These are phyloP conservation scores for Psephotus haematonotus DNA, from an alignment of 2,113 vertebrate species.

Conservation along the genomic window DNA sequence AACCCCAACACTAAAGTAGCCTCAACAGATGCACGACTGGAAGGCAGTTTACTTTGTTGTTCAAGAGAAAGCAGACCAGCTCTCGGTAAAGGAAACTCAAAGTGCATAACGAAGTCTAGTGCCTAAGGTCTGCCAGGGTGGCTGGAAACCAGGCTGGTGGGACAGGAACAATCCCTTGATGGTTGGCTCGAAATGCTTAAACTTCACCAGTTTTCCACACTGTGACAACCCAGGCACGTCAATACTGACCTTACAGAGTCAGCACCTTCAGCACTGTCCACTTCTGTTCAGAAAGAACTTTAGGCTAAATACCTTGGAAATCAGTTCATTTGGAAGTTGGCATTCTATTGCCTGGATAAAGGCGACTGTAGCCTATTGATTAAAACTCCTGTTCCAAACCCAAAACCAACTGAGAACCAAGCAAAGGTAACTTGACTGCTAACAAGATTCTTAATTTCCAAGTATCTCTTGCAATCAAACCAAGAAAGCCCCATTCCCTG, in stretches of 20 bases:
- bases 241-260: neutral
- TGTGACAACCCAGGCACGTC: neutral
- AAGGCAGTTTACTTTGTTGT: neutral
- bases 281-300: neutral
- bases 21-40: neutral
- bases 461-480: neutral
- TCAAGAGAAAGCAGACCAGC: neutral
- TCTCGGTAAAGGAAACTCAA: neutral
- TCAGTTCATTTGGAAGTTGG: neutral
- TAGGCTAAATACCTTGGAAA: neutral
- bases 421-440: neutral
- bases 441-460: neutral
- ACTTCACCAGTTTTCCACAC: neutral
- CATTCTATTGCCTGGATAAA: neutral
- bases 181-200: neutral
- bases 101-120: neutral
- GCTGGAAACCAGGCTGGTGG: neutral
- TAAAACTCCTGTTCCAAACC: neutral
- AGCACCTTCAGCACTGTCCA: neutral
- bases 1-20: neutral
- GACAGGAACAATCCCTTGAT: neutral
- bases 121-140: neutral
- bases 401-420: neutral
- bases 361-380: neutral
- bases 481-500: neutral